Conservation (phyloP, 2,113 vertebrate genomes). For the Pelusios castaneus region DNA sequence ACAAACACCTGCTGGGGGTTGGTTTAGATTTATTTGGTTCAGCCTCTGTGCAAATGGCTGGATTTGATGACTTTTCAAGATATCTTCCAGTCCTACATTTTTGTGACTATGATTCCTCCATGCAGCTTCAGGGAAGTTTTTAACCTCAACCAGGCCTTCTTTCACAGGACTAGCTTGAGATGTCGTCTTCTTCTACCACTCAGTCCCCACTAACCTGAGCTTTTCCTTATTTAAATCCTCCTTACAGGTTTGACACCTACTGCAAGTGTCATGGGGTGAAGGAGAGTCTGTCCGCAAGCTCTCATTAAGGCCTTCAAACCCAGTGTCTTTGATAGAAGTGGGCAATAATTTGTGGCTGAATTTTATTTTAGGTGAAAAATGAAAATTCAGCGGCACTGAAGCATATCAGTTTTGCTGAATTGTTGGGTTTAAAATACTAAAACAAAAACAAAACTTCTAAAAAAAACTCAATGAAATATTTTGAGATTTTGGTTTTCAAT, state of each 20-base stretch:
- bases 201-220: not conserved
- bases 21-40: not conserved
- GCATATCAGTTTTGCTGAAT: not conserved
- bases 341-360: no score
- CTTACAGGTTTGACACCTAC: not conserved
- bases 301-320: not conserved
- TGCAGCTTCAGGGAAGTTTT: not conserved
- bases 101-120: not conserved
- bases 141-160: not conserved
- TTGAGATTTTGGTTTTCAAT: not conserved
- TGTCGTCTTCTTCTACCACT: not conserved
- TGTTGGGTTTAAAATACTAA: not conserved
- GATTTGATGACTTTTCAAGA: not conserved
- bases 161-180: not conserved
- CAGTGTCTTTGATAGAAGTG: not conserved
- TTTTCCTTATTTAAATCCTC: no score
- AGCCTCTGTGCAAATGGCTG: not conserved
- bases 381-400: not conserved
- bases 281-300: no score
- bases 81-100: not conserved
- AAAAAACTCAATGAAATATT: not conserved
- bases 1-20: not conserved
- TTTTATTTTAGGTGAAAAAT: no score
- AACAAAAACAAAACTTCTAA: not conserved
- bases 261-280: not conserved